Percentiles rank a stretch among this genome's conserved stretches.
These are phyloP conservation scores for Ormyrus thymus DNA, from an alignment of 2,888 invertebrate genomes.

Conservation along the genomic window DNA sequence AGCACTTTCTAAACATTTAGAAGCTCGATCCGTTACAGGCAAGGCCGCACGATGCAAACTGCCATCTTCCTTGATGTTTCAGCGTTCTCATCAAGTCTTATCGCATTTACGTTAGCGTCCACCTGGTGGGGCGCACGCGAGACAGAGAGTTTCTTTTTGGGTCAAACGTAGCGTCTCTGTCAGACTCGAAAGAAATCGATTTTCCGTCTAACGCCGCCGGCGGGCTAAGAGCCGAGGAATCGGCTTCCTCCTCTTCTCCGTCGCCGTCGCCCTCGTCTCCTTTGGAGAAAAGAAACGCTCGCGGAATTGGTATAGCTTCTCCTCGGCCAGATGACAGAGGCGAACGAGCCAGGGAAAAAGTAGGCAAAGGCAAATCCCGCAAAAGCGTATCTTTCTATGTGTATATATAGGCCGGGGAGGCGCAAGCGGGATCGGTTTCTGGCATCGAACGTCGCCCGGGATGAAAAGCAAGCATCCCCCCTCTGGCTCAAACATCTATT, in stretches of 20 bases:
- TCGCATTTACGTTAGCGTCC: conserved; percentile 23
- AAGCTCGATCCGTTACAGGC: no score
- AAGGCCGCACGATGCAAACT: no score
- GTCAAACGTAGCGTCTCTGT: conserved; percentile 29
- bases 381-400: conserved; percentile 57
- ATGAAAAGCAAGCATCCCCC: conserved; percentile 67
- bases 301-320: conserved; percentile 39
- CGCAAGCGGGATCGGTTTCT: conserved; percentile 57
- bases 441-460: conserved; percentile 59
- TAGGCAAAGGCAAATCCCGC: conserved; percentile 58
- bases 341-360: conserved; percentile 15
- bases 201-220: conserved; percentile 5
- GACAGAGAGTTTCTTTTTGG: conserved; percentile 24
- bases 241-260: background rate
- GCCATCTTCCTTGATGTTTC: no score
- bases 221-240: conserved; percentile 26
- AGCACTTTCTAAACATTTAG: no score
- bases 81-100: conserved; percentile 31
- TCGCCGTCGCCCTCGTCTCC: background rate
- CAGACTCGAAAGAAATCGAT: conserved; percentile 29
- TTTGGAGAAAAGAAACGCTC: conserved; percentile 23
- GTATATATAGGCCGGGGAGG: conserved; percentile 34
- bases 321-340: conserved; percentile 6
- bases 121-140: no score
- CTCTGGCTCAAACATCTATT: conserved; percentile 50